Base-by-base conservation (phyloP, 2,797 vertebrate genomes). In the Oreochromis mossambicus region DNA sequence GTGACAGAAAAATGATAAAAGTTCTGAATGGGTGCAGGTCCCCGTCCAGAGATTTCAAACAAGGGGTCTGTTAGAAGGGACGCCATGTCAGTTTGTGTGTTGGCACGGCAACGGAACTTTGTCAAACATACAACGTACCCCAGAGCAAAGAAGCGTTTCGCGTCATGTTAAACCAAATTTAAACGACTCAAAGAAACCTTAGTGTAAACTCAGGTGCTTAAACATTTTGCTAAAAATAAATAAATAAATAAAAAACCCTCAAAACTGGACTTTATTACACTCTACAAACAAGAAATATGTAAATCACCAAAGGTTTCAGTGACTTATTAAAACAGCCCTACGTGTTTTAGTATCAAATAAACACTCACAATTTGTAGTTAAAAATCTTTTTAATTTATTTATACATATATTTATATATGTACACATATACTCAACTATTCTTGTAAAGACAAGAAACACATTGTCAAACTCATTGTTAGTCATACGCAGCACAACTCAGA, bases 321-420 rank as follows among this genome's bases (percentile, higher is more conserved):
- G 2, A 48, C 3, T 36, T 29, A 48, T 73, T 73, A 73, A 24
- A 70, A 26, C 21, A 46, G 63, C 10, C 38, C 14, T 29, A 46
- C 41, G 29, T 34, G 1, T 50, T 51, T 76, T 76, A n/a, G 29
- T 34, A 29, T 76, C 29, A 51, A 75, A 52, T 24, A 80, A 51
- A 41, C 26, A 26, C 26, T 26, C 79, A 81, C 19, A 15, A 50
- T 13, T 73, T 92, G 91, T 96, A 96, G 93, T 96, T 96, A 97
- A 97, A 97, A 97, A 96, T 96, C 95, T 95, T 96, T 66, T 97
- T 96, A 95, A 96, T 96, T 95, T 96, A 95, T 96, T 96, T 96
- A 96, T 96, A 96, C 95, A 97, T 96, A 94, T 96, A 97, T 97
- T 96, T 96, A 96, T 96, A 96, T 96, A 96, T 96, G 94, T 96